phyloP scores from a whole-genome alignment of 2,888 invertebrate genomes.

The Rhorus exstirpatorius region DNA sequence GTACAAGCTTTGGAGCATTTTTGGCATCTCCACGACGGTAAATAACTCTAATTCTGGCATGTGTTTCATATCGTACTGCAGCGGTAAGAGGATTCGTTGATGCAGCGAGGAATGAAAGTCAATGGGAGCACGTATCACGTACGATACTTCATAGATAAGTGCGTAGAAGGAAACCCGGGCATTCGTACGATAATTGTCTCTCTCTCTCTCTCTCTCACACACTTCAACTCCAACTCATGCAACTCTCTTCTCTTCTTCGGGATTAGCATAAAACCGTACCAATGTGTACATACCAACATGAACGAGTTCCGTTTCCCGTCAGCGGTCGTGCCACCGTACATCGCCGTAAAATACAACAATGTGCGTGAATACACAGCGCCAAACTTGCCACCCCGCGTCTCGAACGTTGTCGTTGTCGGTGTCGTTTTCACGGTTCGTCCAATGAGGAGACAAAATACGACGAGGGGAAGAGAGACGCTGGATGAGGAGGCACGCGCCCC shows the following conservation, averaged over 20 bases:
- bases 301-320: slow-evolving; percentile 85
- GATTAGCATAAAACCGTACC: slow-evolving; percentile 58
- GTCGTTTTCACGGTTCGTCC: slow-evolving; percentile 59
- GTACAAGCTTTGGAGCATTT: neutral
- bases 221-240: no score
- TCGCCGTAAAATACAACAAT: slow-evolving; percentile 76
- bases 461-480: slow-evolving; percentile 34
- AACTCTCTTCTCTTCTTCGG: slow-evolving; percentile 40
- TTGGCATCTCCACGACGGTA: slow-evolving; percentile 7
- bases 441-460: slow-evolving; percentile 39
- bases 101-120: slow-evolving; percentile 62
- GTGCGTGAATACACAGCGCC: slow-evolving; percentile 72
- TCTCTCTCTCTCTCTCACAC: slow-evolving; percentile 3
- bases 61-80: slow-evolving; percentile 6
- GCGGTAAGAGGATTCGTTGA: slow-evolving; percentile 26
- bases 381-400: slow-evolving; percentile 42
- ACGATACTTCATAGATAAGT: slow-evolving; percentile 58
- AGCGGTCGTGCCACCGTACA: slow-evolving; percentile 79
- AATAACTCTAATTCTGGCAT: slow-evolving; percentile 27
- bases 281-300: slow-evolving; percentile 72
- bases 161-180: slow-evolving; percentile 58
- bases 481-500: slow-evolving; percentile 60
- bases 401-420: slow-evolving; percentile 26
- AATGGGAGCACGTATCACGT: slow-evolving; percentile 56
- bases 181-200: slow-evolving; percentile 26